Conservation (phyloP, 2,113 vertebrate species). For the Sander lucioperca region DNA sequence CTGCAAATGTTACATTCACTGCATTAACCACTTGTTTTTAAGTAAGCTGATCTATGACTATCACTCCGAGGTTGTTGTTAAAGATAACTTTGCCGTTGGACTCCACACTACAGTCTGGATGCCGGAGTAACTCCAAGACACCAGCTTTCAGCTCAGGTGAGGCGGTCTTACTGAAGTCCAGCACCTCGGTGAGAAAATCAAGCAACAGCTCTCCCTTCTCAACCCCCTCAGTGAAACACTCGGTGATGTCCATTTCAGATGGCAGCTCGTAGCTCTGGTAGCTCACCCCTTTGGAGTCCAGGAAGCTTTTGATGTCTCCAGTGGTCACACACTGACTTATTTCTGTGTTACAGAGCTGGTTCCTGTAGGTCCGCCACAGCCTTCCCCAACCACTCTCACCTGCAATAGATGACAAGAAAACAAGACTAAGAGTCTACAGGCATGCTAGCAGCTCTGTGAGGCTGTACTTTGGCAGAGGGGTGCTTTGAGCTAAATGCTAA, state of each 20-base stretch:
- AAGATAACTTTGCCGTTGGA: constrained; percentile 89
- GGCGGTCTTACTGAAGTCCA: constrained; percentile 87
- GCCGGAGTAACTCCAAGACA: constrained; percentile 85
- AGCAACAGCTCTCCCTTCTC: constrained; percentile 89
- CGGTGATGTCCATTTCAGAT: constrained; percentile 91
- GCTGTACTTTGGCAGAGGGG: neutral
- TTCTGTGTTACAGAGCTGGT: constrained; percentile 79
- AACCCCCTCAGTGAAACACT: constrained; percentile 90
- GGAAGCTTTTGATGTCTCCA: constrained; percentile 81
- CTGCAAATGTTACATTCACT: neutral
- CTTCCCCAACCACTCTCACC: constrained; percentile 88
- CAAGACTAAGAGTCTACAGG: neutral
- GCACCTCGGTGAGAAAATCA: constrained; percentile 93
- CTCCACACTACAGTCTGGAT: constrained; percentile 86
- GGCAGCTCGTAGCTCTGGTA: constrained; percentile 84
- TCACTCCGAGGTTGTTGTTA: constrained; percentile 87
- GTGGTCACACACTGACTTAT: constrained; percentile 85
- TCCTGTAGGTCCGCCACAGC: constrained; percentile 84
- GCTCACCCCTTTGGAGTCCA: constrained; percentile 84
- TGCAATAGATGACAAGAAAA: constrained; percentile 62
- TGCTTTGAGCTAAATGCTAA: neutral
- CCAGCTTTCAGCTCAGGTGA: constrained; percentile 86
- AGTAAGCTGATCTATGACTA: constrained; percentile 82
- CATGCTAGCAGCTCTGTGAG: too few relatives aligned
- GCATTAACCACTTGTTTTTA: constrained; percentile 18